Evolutionary conservation across 2,888 invertebrate species (phyloP), one percentile per base, ranked within the genome.

Genomic region (Syritta pipiens): DNA sequence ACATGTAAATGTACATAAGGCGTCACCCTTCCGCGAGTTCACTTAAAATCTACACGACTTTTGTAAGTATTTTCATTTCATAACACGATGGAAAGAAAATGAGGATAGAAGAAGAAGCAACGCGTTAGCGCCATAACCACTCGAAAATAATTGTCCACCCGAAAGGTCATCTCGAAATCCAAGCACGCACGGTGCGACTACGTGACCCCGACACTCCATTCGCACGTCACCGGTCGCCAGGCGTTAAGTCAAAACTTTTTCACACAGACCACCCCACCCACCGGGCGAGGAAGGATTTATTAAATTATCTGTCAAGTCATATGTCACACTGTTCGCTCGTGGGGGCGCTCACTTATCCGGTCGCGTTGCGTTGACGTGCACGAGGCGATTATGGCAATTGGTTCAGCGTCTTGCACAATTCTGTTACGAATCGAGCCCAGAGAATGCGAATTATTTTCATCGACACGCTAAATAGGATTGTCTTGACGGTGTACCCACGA

Each of bases 61-160:
- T 28, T 26, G 37, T 63, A 60, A 30, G 28, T 12, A 53, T 12
- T 55, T 22, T 42, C n/a, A 28, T 69, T 48, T 19, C 24, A 46
- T 71, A 76, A 76, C 63, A 37, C 51, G 51, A 76, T 76, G 69
- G n/a, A n/a, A n/a, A n/a, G n/a, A n/a, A n/a, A n/a, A n/a, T n/a
- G n/a, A n/a, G n/a, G n/a, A n/a, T n/a, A n/a, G n/a, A n/a, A 71
- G 9, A 10, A 26, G 49, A 35, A 42, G 10, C 49, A 10, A 42
- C 67, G 37, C 24, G 17, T 48, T 53, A 48, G 26, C 55, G 49
- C 40, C 30, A 49, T 17, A 59, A 42, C 40, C 20, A 40, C 40
- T 57, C n/a, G 5, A 44, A 19, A 60, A 57, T 48, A 22, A 60
- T 48, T 48, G 48, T 19, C 9, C 40, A 6, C 46, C 19, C 20